These are phyloP conservation scores for Sterna hirundo DNA, from an alignment of 2,113 vertebrate species.

Conservation along the genomic window DNA sequence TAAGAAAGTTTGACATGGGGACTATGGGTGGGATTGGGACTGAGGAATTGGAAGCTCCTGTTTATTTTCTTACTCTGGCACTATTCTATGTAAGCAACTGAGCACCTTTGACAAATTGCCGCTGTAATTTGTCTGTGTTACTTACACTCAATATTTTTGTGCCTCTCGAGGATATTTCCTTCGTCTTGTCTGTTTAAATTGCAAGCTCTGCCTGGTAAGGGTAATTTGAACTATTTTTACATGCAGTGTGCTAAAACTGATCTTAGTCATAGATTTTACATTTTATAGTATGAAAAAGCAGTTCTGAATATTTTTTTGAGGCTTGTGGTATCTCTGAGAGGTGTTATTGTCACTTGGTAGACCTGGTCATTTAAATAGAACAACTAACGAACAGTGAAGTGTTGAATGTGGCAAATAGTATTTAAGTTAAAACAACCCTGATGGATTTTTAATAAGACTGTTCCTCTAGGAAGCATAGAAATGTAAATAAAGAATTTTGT, in stretches of 20 bases:
- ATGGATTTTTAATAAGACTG: background rate
- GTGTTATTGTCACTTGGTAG: background rate
- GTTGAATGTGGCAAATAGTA: background rate
- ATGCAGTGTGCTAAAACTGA: background rate
- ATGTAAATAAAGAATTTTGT: background rate
- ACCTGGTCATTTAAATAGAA: background rate
- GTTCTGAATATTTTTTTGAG: background rate
- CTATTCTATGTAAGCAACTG: background rate
- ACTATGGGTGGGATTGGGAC: background rate
- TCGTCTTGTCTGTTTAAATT: background rate
- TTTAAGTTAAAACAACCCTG: background rate
- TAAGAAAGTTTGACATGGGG: background rate
- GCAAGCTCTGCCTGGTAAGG: background rate
- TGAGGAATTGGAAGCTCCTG: background rate
- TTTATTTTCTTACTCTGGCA: background rate
- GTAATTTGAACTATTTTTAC: background rate
- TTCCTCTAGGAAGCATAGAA: background rate
- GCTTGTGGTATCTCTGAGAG: background rate
- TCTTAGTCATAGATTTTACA: background rate
- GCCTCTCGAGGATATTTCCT: background rate
- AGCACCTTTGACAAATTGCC: background rate
- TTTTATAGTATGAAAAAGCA: background rate
- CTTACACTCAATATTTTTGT: background rate
- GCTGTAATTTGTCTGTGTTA: background rate
- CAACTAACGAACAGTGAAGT: background rate